Evolutionary conservation across 1,140 invertebrate genomes (phyloP), one percentile per base, ranked within the genome.

Genomic region (Drosophila micromelanica): DNA sequence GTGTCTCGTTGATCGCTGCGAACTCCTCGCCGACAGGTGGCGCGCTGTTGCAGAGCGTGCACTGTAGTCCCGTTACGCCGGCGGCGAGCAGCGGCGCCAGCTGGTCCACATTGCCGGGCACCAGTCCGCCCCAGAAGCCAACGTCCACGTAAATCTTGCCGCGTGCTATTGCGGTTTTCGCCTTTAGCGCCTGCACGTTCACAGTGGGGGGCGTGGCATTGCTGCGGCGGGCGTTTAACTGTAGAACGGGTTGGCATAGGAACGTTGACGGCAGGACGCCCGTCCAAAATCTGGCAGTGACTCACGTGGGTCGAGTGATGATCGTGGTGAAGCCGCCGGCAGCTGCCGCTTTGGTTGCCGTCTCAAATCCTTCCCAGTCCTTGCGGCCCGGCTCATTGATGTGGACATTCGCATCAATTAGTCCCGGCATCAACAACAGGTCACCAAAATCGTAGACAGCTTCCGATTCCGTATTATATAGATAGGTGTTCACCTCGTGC

Each of bases 321-420:
- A 96, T 94, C 27, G 95, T 96, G 7, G 95, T 96, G 32, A 95
- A 94, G 9, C 96, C 96, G 5, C 95, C 96, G 9, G 94, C 95
- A 1, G 95, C 95, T 2, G 96, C 96, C 5, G 96, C 95, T 76
- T 92, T 93, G 7, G 95, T 96, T 9, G 95, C 96, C 2, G 95
- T 94, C 2, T 90, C 91, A 92, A 95, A 96, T 5, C 95, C 95
- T 92, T 96, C 95, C 95, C 95, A 96, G 9, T 94, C 93, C 0
- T 94, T 95, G 13, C 95, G 92, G 0, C 97, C 97, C 1, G 97
- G 97, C 91, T 98, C 97, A 75, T 97, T 95, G 4, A 98, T 94
- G 84, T 98, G 97, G 1, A 98, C 97, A 90, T 98, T 97, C 0
- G 97, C 94, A 92, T 98, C 97, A 42, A 98, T 96, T 1, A 98